Base-by-base conservation (phyloP, 2,113 vertebrate genomes). In the Andinoacara biseriatus region DNA sequence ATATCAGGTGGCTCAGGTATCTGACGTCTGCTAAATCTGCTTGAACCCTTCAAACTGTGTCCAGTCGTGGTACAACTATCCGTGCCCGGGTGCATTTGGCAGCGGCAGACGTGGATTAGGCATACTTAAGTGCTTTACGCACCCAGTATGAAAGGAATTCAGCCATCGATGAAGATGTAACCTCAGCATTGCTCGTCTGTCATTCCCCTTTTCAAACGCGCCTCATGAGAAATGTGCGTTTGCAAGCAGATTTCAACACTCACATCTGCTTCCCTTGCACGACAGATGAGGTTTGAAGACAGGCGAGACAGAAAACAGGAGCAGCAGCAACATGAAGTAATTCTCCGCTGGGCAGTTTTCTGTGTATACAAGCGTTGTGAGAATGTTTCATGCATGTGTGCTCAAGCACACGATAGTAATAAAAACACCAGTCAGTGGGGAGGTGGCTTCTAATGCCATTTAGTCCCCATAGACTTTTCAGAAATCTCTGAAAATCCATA, bases 261-360 rank as follows among this genome's bases (percentile, higher is more conserved):
- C 26, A 33, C 67, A 72, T 72, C 67, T 54, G 67, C 67, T 72
- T 72, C 46, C 46, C 46, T 18, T 54, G 26, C 46, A 33, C 54
- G 67, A 72, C 67, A 72, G 67, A 54, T 54, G 67, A 54, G 67
- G 67, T 52, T 33, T 54, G 46, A 54, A 54, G 67, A 31, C 46
- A 72, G 67, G 26, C 26, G 2, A 72, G 67, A 52, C 24, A 72
- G 46, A 72, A 54, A 72, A 5, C 43, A 20, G 65, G 43, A 69
- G 43, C 43, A 5, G 43, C 43, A 52, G 46, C 10, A 1, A 18
- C 67, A 54, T 33, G 67, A 72, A 54, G 29, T 26, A 24, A 72
- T 54, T 72, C 67, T 54, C 26, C 26, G 14, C 11, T 31, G 67
- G 26, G 54, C n/a, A 72, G 46, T 72, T 54, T 72, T 54, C 46